These are phyloP conservation scores for Galeopsomyia nigrocyanea DNA, from an alignment of 2,888 invertebrate species.

Conservation along the genomic window DNA sequence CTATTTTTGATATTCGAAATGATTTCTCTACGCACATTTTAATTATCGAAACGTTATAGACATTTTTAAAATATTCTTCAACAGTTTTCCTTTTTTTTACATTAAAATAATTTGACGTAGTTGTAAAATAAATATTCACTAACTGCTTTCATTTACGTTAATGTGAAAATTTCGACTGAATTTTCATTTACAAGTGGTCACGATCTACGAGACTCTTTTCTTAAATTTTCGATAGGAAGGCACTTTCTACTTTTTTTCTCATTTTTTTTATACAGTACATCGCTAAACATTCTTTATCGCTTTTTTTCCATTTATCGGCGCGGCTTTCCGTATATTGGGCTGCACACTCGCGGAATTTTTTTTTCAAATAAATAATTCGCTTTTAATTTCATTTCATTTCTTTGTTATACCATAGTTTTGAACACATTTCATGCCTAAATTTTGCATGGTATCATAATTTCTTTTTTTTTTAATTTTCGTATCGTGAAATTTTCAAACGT, in stretches of 20 bases:
- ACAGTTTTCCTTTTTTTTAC: constrained; percentile 35
- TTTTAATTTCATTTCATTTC: constrained; percentile 49
- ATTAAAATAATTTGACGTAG: constrained; percentile 39
- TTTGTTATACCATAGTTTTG: constrained; percentile 56
- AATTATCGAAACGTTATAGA: constrained; percentile 24
- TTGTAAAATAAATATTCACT: constrained; percentile 38
- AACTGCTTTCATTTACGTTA: constrained; percentile 46
- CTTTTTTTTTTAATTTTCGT: constrained; percentile 53
- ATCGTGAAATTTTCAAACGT: constrained; percentile 56
- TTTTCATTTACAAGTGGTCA: constrained; percentile 68
- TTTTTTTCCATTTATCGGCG: constrained; percentile 47
- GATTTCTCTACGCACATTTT: constrained; percentile 3
- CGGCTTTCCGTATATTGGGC: constrained; percentile 46
- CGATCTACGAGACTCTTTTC: constrained; percentile 69
- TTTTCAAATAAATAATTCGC: constrained; percentile 49
- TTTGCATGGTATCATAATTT: constrained; percentile 46
- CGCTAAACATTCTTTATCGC: constrained; percentile 57
- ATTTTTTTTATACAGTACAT: constrained; percentile 77
- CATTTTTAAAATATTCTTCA: constrained; percentile 32
- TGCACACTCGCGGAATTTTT: constrained; percentile 46
- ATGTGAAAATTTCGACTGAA: constrained; percentile 65
- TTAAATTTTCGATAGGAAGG: constrained; percentile 76
- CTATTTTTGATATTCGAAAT: constrained; percentile 43
- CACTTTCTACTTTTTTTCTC: constrained; percentile 84
- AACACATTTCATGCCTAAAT: constrained; percentile 68